These are phyloP conservation scores for Heterocephalus glaber DNA, from an alignment of 2,113 vertebrate genomes.

Conservation along the genomic window DNA sequence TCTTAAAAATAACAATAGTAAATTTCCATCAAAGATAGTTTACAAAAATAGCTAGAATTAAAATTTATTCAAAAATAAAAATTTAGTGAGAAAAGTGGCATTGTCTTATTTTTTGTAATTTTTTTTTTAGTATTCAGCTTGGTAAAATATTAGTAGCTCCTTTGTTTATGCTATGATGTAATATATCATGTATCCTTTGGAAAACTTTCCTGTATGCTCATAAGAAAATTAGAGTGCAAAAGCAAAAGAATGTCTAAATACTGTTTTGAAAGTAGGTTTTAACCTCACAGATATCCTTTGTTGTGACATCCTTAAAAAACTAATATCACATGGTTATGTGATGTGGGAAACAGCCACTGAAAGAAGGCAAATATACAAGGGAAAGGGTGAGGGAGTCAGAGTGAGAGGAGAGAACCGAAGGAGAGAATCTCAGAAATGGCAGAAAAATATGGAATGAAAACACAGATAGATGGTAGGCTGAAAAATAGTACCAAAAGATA, in stretches of 20 bases:
- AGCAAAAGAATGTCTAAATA: not conserved
- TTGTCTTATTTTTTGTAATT: not conserved
- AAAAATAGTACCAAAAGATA: not conserved
- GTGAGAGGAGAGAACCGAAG: not conserved
- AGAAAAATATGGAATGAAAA: not conserved
- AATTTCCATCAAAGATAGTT: not conserved
- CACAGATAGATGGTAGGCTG: not conserved
- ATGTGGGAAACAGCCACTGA: not conserved
- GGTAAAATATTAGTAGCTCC: not conserved
- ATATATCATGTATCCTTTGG: not conserved
- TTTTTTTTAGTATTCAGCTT: not conserved
- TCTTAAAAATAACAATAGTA: not conserved
- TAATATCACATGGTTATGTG: not conserved
- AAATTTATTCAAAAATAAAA: slow-evolving; percentile 2
- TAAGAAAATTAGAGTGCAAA: slow-evolving; percentile 4
- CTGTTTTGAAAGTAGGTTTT: slow-evolving; percentile 14
- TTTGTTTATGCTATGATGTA: not conserved
- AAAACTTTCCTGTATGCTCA: not conserved
- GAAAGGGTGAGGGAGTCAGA: not conserved
- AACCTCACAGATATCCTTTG: not conserved
- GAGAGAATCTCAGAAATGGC: not conserved
- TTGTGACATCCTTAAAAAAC: not conserved
- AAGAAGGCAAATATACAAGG: not conserved
- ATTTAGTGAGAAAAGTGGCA: not conserved
- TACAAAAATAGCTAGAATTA: not conserved